Conservation (phyloP, 2,888 invertebrate species). For the Fragum fragum region DNA sequence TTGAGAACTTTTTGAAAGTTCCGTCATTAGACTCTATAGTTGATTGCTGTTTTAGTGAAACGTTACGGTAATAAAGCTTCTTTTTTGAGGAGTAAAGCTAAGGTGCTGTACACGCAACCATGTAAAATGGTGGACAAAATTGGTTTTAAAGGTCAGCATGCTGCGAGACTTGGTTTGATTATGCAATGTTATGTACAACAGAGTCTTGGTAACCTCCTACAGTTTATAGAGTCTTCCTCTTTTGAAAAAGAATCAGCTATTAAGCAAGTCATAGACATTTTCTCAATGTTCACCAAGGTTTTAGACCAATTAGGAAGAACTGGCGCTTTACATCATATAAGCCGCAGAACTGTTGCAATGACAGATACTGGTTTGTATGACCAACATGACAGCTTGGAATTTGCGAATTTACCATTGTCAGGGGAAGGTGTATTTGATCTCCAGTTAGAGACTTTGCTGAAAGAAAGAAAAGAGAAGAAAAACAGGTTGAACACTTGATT, state of each 20-base stretch:
- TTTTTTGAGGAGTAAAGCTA: conserved; percentile 24
- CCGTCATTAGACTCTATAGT: conserved; percentile 46
- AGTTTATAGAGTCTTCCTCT: conserved; percentile 9
- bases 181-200: conserved; percentile 12
- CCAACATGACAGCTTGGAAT: background rate
- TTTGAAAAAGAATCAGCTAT: conserved; percentile 15
- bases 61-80: conserved; percentile 42
- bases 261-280: conserved; percentile 28
- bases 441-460: background rate
- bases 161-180: background rate
- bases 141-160: conserved; percentile 25
- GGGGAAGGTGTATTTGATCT: conserved; percentile 27
- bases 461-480: conserved; percentile 25
- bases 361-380: conserved; percentile 18
- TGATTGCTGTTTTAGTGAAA: conserved; percentile 37
- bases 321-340: conserved; percentile 29
- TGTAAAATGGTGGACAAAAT: conserved; percentile 33
- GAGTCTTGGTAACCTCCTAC: conserved; percentile 14
- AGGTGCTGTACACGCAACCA: conserved; percentile 13
- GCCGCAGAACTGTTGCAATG: conserved; percentile 3
- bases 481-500: conserved; percentile 22
- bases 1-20: conserved; percentile 39
- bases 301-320: conserved; percentile 20
- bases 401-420: conserved; percentile 29
- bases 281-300: conserved; percentile 26